Evolutionary conservation across 64 coral and sea anemone genomes (phyloP).

Genomic region (Hydrozoanthus tunicans): DNA sequence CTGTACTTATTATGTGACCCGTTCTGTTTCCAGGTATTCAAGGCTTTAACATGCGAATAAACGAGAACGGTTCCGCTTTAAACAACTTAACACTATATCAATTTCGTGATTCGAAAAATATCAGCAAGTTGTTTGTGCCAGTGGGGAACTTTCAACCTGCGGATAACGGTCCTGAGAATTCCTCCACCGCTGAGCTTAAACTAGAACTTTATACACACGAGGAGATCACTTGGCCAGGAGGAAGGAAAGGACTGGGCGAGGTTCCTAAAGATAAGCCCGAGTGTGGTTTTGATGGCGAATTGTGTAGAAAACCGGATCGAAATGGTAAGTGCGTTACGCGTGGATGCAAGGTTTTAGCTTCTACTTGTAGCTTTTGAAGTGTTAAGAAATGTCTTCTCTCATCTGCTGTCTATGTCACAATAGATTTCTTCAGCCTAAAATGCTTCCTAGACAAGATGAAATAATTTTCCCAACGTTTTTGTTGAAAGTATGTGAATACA

Average conservation of each 20-base stretch:
- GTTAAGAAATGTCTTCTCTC: too few relatives aligned
- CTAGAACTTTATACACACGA: neutral
- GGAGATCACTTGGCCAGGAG: constrained; percentile 7
- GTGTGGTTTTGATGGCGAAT: constrained; percentile 40
- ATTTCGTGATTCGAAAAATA: constrained; percentile 8
- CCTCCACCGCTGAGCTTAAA: neutral
- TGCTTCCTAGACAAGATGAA: too few relatives aligned
- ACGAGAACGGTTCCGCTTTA: constrained; percentile 38
- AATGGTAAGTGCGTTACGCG: neutral
- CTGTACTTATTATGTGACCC: too few relatives aligned
- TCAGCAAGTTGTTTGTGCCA: neutral
- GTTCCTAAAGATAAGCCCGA: constrained; percentile 9
- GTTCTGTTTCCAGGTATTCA: constrained; percentile 27
- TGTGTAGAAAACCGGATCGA: neutral
- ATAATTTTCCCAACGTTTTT: neutral
- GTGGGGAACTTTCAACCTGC: neutral
- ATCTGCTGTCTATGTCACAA: too few relatives aligned
- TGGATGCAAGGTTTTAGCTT: too few relatives aligned
- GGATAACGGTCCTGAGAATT: neutral
- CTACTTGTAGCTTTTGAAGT: too few relatives aligned
- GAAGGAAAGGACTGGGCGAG: constrained; percentile 15
- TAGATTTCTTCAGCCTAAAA: too few relatives aligned
- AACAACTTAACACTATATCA: constrained; percentile 43
- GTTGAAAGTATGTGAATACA: neutral
- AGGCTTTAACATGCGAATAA: constrained; percentile 45